Base-by-base conservation (phyloP, 2,797 vertebrate genomes). In the Atherinosoma microstoma region DNA sequence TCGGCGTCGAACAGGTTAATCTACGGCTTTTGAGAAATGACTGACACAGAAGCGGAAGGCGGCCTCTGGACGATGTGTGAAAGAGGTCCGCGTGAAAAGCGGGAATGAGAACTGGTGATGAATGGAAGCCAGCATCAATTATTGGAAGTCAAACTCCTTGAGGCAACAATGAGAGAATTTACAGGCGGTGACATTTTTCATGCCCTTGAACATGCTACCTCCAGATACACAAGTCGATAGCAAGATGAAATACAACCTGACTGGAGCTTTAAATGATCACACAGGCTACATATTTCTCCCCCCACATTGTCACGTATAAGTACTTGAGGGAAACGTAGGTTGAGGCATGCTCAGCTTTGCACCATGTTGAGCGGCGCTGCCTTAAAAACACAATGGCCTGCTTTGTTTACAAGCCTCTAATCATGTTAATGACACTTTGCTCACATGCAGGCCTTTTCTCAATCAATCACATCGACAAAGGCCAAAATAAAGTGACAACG, bases 111-210 rank as follows among this genome's bases (percentile, higher is more conserved):
- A 6, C 1, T 4, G 53, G 62, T 86, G 87, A 84, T 74, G 57
- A 60, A 78, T 87, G 78, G 87, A 87, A 83, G 76, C 2, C 36
- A 73, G 64, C 84, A 74, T 89, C 84, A 91, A 81, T 92, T 85
- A 88, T 83, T 83, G 79, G 83, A 89, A 86, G 87, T 88, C 82
- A 76, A 86, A 84, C 82, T 87, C 78, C 85, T 85, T 3, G 54
- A 79, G 87, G 87, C 86, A 83, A 89, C 86, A 88, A 84, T 82
- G 76, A 75, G 79, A 85, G 76, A 84, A 91, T 92, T 92, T 92
- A 91, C 83, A 73, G 73, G 78, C 76, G 0, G 15, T 29, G 32
- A 72, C 85, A 84, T 90, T 90, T 88, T 73, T 88, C 83, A 86
- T 61, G 82, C 71, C 84, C 91, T 87, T 86, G 72, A 86, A 87